Evolutionary conservation across 92 coral and sea anemone species (phyloP).

Genomic region (Parazoanthus atlanticus): DNA sequence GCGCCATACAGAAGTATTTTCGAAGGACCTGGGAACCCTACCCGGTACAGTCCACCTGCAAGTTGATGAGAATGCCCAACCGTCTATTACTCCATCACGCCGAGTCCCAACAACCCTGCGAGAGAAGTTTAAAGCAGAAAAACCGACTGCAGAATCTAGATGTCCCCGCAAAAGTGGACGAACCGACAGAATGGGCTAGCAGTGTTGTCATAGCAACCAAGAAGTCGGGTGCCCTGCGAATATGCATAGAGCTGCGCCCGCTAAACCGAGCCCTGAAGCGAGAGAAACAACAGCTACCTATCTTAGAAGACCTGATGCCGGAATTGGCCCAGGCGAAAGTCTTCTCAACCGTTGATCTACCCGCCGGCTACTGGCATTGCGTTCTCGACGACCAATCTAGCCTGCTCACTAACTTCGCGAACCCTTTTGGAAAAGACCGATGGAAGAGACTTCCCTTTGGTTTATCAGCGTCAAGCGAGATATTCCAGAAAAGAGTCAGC

Average conservation of each 20-base stretch:
- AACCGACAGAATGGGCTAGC: constrained; percentile 54
- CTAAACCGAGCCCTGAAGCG: constrained; percentile 44
- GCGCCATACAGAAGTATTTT: constrained; percentile 42
- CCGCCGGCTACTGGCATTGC: too few relatives aligned
- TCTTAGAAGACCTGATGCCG: constrained; percentile 50
- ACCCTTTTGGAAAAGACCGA: too few relatives aligned
- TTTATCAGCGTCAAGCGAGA: not conserved
- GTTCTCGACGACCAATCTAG: too few relatives aligned
- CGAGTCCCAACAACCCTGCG: constrained; percentile 60
- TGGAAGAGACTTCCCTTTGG: not conserved
- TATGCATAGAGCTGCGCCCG: constrained; percentile 52
- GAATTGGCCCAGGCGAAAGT: constrained; percentile 12
- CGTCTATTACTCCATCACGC: constrained; percentile 51
- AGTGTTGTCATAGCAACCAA: constrained; percentile 54
- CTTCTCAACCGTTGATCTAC: too few relatives aligned
- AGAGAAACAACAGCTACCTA: constrained; percentile 54
- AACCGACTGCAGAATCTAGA: constrained; percentile 48
- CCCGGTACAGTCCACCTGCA: constrained; percentile 58
- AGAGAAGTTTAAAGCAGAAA: constrained; percentile 49
- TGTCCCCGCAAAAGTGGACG: not conserved
- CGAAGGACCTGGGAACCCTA: constrained; percentile 53
- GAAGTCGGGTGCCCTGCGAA: constrained; percentile 58
- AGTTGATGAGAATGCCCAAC: constrained; percentile 49
- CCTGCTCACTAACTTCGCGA: too few relatives aligned
- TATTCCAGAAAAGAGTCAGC: too few relatives aligned